Evolutionary conservation across 2,888 invertebrate species (phyloP).

Genomic region (Gastracanthus pulcherrimus): DNA sequence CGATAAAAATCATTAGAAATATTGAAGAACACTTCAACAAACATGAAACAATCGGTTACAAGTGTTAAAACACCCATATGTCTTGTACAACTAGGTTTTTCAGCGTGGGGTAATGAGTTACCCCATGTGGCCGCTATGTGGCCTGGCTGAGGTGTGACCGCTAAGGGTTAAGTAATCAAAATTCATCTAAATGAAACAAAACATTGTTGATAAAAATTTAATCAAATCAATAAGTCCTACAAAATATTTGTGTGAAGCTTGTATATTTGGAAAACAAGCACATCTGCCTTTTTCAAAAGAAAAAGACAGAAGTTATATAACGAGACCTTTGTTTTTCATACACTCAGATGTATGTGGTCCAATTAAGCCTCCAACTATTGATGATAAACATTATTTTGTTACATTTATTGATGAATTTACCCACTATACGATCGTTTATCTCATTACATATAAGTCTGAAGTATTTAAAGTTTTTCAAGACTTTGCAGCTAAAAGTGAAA

Average conservation of each 20-base stretch:
- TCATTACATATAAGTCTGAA: constrained; percentile 54
- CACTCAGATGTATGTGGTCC: constrained; percentile 54
- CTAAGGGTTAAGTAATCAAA: too few species aligned
- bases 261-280: not conserved
- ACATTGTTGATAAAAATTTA: constrained; percentile 8
- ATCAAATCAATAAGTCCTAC: constrained; percentile 38
- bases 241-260: constrained; percentile 38
- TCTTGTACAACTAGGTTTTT: too few species aligned
- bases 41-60: too few species aligned
- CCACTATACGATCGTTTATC: constrained; percentile 53
- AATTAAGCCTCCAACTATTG: constrained; percentile 51
- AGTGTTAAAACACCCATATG: too few species aligned
- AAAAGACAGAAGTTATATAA: not conserved
- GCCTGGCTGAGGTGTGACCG: too few species aligned
- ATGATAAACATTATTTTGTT: constrained; percentile 57
- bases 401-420: constrained; percentile 54
- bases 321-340: constrained; percentile 47
- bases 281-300: too few species aligned
- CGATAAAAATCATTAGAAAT: too few species aligned
- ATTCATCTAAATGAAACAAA: too few species aligned
- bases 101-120: too few species aligned
- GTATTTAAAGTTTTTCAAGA: constrained; percentile 57
- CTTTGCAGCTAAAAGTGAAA: constrained; percentile 62
- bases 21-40: too few species aligned
- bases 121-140: too few species aligned